A percentile compares a stretch with the other conserved stretches of the same genome.
Evolutionary conservation across 1,140 invertebrate genomes (phyloP).

Genomic region (Drosophila nigrodunni): DNA sequence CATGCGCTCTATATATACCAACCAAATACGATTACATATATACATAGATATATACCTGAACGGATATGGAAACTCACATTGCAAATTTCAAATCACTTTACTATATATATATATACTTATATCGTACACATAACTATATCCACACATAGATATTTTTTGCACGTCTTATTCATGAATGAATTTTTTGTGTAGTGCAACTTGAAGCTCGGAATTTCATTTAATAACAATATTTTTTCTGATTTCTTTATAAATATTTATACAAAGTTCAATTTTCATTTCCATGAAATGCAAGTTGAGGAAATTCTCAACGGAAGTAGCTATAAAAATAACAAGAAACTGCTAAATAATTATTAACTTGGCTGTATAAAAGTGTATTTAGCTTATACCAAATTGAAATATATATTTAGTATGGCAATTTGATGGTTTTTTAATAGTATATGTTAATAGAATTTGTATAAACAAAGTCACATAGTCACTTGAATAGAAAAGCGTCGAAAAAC

Average conservation of each 20-base stretch:
- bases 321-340: constrained; percentile 8
- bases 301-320: constrained; percentile 26
- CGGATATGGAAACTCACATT: constrained; percentile 78
- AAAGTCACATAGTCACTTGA: no score
- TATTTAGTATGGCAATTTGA: no score
- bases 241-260: constrained; percentile 23
- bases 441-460: no score
- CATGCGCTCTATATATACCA: constrained; percentile 65
- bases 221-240: constrained; percentile 6
- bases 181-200: constrained; percentile 45
- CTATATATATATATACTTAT: constrained; percentile 17
- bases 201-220: constrained; percentile 42
- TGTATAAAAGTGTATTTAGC: neutral
- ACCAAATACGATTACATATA: constrained; percentile 14
- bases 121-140: constrained; percentile 14
- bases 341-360: neutral
- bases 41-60: constrained; percentile 42
- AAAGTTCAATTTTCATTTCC: constrained; percentile 19
- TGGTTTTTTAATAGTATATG: no score
- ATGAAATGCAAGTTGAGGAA: constrained; percentile 18
- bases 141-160: constrained; percentile 21
- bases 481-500: no score
- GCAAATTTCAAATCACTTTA: constrained; percentile 70
- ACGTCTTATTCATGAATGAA: constrained; percentile 63
- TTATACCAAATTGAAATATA: no score